Evolutionary conservation across 2,888 invertebrate genomes (phyloP), one percentile per base, ranked within the genome.

Genomic region (Calephelis perditalis): DNA sequence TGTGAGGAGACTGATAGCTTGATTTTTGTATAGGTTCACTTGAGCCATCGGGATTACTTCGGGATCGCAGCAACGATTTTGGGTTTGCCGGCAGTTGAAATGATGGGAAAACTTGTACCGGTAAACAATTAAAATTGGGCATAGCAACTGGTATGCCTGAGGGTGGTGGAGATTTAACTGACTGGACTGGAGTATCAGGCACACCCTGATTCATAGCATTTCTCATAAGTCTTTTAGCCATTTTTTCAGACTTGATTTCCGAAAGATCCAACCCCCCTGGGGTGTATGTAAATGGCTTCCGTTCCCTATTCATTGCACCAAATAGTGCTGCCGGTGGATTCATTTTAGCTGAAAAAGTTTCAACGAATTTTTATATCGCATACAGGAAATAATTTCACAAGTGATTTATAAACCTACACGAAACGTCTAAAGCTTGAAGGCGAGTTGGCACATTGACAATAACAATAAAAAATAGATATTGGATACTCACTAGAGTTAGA

Each of bases 251-350:
- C 73, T 95, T 94, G 68, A 98, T 97, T 89, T 98, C 96, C 11
- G 97, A 96, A 56, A 98, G 92, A 84, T 98, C 96, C 63, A 98
- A 92, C 72, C 98, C 98, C 10, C 98, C 97, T 1, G 98, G 98
- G 40, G 97, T 97, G 81, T 98, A 98, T 36, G 98, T 98, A 81
- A 98, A 98, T 45, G 98, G 98, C 83, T 98, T 98, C 79, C 97
- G 97, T 81, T 98, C 97, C 85, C 96, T 96, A 79, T 95, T 95
- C 95, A 97, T 95, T 57, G 97, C 97, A 82, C 96, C 94, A 77
- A 96, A 95, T 63, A 98, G 94, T 68, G 96, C 96, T 66, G 95
- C 93, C 62, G 98, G 97, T 57, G 97, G 96, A 84, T 96, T 88
- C 90, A 90, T 90, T 67, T 77, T 71, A 26, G 26, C 54, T 70